Base-by-base conservation (phyloP, 2,888 invertebrate genomes). In the Amphipoea lucens region DNA sequence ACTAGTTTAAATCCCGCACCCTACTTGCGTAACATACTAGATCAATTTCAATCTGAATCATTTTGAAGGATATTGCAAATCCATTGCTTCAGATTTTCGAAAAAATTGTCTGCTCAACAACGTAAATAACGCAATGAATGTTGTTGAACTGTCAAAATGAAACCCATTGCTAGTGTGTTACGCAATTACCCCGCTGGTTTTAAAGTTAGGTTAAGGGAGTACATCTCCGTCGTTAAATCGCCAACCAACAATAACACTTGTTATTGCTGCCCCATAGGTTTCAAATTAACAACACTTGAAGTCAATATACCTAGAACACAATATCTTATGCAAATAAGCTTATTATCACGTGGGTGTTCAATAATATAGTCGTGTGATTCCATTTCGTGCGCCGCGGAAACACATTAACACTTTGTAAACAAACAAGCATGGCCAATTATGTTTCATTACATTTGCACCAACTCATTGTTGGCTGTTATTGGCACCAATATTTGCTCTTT, bases 301-400 rank as follows among this genome's bases (percentile, higher is more conserved):
- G 75, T 48, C 23, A 69, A 65, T 73, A 69, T 82, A n/a, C n/a
- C n/a, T n/a, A 63, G 71, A 86, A 14, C 82, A 83, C 65, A 83
- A 86, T 83, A 86, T 74, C 69, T 36, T 71, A 86, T 71, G 77
- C 82, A 86, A 83, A 83, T 86, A 77, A 42, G 45, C 40, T 40
- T 45, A 57, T 76, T 84, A 84, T 86, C 83, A 71, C 77, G 83
- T 74, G 76, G 5, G 70, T 65, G 66, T 71, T 51, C 45, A 67
- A 82, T 80, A 84, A 80, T 79, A 73, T 45, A 36, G 63, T 84
- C 85, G 81, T 76, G 87, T 74, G 81, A 87, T 81, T 74, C 65
- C 60, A 54, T 73, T 83, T 83, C 69, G 74, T 83, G 86, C 81
- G 57, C 9, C 17, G 29, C 36, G 51, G 65, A 66, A 65, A 79